Evolutionary conservation across 2,113 vertebrate genomes (phyloP), one percentile per base, ranked within the genome.

Genomic region (Daphoenositta chrysoptera): DNA sequence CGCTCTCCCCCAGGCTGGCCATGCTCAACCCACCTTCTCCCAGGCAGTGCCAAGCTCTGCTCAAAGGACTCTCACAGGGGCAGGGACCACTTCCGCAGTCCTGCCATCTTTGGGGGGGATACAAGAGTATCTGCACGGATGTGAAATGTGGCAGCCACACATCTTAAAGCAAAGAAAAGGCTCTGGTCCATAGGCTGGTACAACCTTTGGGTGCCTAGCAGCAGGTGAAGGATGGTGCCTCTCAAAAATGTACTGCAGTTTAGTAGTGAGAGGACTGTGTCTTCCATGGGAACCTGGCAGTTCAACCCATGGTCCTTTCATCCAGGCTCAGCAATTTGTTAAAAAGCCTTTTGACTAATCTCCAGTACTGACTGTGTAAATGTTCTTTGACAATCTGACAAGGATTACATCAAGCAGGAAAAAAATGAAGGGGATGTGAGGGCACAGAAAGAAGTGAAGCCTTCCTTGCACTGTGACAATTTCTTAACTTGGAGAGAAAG

Each of bases 401-500:
- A 50, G 15, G 22, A 68, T 66, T 37, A 70, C 48, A 48, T 69
- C 51, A 47, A 83, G 31, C 19, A 71, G 40, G 7, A 40, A 48
- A 77, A 70, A 69, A 60, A 27, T 7, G 4, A 42, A 71, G 77
- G 21, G 14, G 13, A 23, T 57, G 14, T 31, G 28, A 85, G 24
- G 22, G 51, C 44, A 58, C 19, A 75, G 64, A 70, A 83, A 83
- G 19, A 79, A 92, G 15, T 6, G 7, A 45, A 86, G 39, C 37
- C 82, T 94, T 87, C 61, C 56, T 87, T 51, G 3, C 0, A 0
- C 53, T 13, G 18, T 58, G 89, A 85, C 77, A 83, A 87, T 87
- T 69, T 91, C 76, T 87, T 89, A 91, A 66, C 57, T 95, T 94
- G 54, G 63, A 81, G 71, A 89, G 84, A 88, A 94, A 95, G 20